Evolutionary conservation across 2,113 vertebrate genomes (phyloP).

Genomic region (Anolis carolinensis): DNA sequence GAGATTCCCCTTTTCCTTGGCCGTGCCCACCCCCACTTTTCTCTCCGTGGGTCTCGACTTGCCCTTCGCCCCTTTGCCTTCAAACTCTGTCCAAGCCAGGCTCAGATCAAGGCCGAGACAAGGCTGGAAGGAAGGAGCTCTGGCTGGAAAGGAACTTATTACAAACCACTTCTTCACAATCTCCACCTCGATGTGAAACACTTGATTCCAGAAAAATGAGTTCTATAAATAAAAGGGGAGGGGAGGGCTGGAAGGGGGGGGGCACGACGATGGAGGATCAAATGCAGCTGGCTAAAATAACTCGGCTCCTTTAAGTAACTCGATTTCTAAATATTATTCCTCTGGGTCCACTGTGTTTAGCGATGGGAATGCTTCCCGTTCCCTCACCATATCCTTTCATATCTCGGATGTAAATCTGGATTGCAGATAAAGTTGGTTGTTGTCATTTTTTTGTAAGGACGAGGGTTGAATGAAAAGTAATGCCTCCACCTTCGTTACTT

Average conservation of each 20-base stretch:
- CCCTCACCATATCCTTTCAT: background rate
- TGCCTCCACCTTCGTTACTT: no score
- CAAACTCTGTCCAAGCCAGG: conserved; percentile 69
- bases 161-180: conserved; percentile 78
- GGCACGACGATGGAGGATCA: conserved; percentile 11
- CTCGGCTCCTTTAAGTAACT: conserved; percentile 2
- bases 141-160: conserved; percentile 68
- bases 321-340: conserved; percentile 22
- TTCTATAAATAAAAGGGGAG: conserved; percentile 73
- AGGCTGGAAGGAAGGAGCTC: conserved; percentile 63
- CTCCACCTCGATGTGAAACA: conserved; percentile 70
- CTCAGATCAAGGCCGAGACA: conserved; percentile 69
- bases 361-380: background rate
- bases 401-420: background rate
- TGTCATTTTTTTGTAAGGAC: background rate
- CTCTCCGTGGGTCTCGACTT: conserved; percentile 41
- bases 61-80: conserved; percentile 64
- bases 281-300: conserved; percentile 5
- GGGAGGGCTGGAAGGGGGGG: background rate
- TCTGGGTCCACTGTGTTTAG: background rate
- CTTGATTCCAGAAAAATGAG: conserved; percentile 70
- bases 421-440: background rate
- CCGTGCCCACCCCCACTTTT: conserved; percentile 42
- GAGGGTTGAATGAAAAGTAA: no score
- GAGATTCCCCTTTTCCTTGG: conserved; percentile 67